phyloP scores from a whole-genome alignment of 53 echinoderm and acorn worm species.

The Henricia sp. region DNA sequence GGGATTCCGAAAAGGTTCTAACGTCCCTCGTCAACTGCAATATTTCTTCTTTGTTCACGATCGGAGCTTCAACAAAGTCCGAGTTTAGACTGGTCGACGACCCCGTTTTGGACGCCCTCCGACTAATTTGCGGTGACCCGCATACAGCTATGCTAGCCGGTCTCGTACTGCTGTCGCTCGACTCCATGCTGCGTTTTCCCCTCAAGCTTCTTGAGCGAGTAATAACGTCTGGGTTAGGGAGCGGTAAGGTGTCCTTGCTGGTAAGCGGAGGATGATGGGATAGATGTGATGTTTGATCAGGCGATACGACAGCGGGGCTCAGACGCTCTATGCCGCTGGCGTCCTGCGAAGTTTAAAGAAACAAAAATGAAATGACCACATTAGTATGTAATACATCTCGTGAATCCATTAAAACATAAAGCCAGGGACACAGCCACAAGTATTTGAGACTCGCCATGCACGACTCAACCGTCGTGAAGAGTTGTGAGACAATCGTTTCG shows the following conservation, averaged over 20 bases:
- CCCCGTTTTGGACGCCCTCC: slow-evolving; percentile 82
- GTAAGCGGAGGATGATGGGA: slow-evolving; percentile 55
- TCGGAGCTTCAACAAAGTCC: slow-evolving; percentile 86
- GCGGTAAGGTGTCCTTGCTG: slow-evolving; percentile 48
- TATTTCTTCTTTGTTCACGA: slow-evolving; percentile 97
- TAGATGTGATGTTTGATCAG: slow-evolving; percentile 3
- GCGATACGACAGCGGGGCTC: slow-evolving; percentile 37
- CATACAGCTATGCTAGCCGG: slow-evolving; percentile 79
- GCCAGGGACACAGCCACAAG: no score
- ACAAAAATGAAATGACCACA: neutral
- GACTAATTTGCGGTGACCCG: slow-evolving; percentile 59
- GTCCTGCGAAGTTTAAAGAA: slow-evolving; percentile 13
- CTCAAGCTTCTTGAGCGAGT: slow-evolving; percentile 46
- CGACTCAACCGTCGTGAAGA: no score
- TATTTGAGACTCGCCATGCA: no score
- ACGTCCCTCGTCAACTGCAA: slow-evolving; percentile 94
- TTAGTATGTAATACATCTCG: neutral
- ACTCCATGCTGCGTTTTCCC: slow-evolving; percentile 42
- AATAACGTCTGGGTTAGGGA: slow-evolving; percentile 49
- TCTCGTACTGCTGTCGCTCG: slow-evolving; percentile 48
- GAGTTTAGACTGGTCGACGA: slow-evolving; percentile 94
- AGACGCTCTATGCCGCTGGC: slow-evolving; percentile 50
- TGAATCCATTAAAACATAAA: neutral
- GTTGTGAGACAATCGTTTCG: no score
- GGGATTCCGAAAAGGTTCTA: slow-evolving; percentile 90